phyloP scores from a whole-genome alignment of 2,888 invertebrate genomes.

The Archips crataeganus region DNA sequence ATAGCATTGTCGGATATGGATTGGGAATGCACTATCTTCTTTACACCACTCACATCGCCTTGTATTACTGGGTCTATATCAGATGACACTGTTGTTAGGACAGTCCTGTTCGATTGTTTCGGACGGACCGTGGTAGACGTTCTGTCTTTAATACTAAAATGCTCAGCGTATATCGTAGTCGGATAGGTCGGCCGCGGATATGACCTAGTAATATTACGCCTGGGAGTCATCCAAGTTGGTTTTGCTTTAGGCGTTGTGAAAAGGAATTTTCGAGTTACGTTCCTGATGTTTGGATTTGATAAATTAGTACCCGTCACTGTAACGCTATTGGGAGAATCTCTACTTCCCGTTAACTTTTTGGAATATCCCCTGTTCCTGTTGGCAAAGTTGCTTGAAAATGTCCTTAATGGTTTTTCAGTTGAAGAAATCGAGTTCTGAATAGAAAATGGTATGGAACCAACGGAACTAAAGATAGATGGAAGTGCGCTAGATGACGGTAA shows the following conservation, averaged over 20 bases:
- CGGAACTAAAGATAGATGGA: constrained; percentile 52
- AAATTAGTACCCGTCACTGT: constrained; percentile 59
- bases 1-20: constrained; percentile 79
- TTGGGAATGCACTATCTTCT: constrained; percentile 74
- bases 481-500: constrained; percentile 55
- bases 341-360: constrained; percentile 69
- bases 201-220: constrained; percentile 65
- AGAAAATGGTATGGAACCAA: constrained; percentile 52
- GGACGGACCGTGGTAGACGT: constrained; percentile 57
- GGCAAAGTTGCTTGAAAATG: constrained; percentile 59
- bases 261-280: constrained; percentile 70
- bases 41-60: constrained; percentile 69
- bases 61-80: constrained; percentile 81
- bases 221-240: constrained; percentile 77
- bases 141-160: constrained; percentile 74
- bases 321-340: constrained; percentile 75
- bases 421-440: constrained; percentile 64
- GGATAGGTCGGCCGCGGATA: constrained; percentile 61
- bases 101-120: constrained; percentile 57
- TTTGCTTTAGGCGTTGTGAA: constrained; percentile 73
- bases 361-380: constrained; percentile 71
- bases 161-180: constrained; percentile 76
- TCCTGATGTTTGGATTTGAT: constrained; percentile 55
- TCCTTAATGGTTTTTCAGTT: constrained; percentile 62
- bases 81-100: constrained; percentile 75